Base-by-base conservation (phyloP, 2,888 invertebrate genomes). In the Protodeltote pygarga region DNA sequence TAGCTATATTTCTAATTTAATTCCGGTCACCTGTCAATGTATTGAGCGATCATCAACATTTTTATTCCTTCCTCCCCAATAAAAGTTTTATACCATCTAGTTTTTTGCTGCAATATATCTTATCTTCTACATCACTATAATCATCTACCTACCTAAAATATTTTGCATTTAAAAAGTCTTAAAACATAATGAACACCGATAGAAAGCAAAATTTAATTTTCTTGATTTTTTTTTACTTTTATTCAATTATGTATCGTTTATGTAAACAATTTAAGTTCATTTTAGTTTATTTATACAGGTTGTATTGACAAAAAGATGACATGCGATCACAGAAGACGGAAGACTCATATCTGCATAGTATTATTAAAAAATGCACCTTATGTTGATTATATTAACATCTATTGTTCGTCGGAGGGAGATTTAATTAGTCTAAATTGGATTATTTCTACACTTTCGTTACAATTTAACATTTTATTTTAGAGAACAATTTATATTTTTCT, bases 261-360 rank as follows among this genome's bases (percentile, higher is more conserved):
- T 13, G 1, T 21, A 5, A 2, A 6, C 3, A 4, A 1, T 19
- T 11, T 28, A 19, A 31, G 4, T 37, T 33, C 21, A 37, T 35
- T 29, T 15, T 27, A 11, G 1, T 19, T 55, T 44, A 34, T 35
- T 50, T 33, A 14, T 9, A 38, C 63, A 69, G 70, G 47, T 58
- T 33, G 44, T 29, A 29, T 38, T 52, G 29, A 49, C 33, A 47
- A 19, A 40, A 8, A 15, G 39, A 25, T 41, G 37, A 49, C 23
- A 32, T 25, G 29, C 37, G 10, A 6, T 17, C 31, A 33, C 29
- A 20, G 46, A 33, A 27, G 24, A 40, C 9, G 13, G 49, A 61
- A 53, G 51, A 60, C 37, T 47, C 44, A 50, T 51, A 53, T 65
- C 57, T 50, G 38, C 34, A 37, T 48, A 48, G 51, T 59, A 63